Evolutionary conservation across 2,888 invertebrate genomes (phyloP).

Genomic region (Molanna angustata): DNA sequence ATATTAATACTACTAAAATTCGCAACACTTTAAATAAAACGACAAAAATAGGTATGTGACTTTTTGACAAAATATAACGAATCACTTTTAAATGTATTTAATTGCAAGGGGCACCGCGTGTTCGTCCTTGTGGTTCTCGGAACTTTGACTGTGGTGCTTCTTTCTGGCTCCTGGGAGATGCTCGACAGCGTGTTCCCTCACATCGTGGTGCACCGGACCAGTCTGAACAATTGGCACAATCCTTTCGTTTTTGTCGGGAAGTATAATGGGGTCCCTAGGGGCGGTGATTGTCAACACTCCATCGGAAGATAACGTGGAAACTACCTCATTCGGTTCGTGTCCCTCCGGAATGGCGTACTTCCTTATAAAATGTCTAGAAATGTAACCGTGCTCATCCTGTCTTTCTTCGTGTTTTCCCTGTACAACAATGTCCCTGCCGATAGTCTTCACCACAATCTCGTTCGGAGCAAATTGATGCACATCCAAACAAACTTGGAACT

Average conservation of each 20-base stretch:
- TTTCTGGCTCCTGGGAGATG: conserved; percentile 6
- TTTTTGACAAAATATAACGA: background rate
- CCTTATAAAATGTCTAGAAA: conserved; percentile 46
- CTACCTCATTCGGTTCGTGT: conserved; percentile 69
- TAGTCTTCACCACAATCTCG: conserved; percentile 75
- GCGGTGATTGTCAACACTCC: conserved; percentile 70
- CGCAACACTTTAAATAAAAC: too few relatives aligned
- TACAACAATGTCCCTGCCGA: conserved; percentile 68
- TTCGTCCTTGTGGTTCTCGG: background rate
- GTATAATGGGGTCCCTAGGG: conserved; percentile 43
- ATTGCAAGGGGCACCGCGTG: conserved; percentile 10
- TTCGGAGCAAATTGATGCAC: conserved; percentile 77
- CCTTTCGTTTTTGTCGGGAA: conserved; percentile 40
- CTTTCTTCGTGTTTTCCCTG: conserved; percentile 79
- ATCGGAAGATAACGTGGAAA: conserved; percentile 72
- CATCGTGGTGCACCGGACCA: conserved; percentile 9
- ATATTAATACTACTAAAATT: too few relatives aligned
- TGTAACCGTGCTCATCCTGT: conserved; percentile 38
- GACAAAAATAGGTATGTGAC: too few relatives aligned
- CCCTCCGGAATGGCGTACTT: conserved; percentile 73
- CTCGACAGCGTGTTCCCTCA: conserved; percentile 12
- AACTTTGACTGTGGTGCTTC: background rate
- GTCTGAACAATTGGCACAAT: conserved; percentile 48
- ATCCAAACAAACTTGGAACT: conserved; percentile 70
- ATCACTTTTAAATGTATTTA: conserved; percentile 10